phyloP scores from a whole-genome alignment of 2,797 vertebrate genomes.

The Picus viridis region DNA sequence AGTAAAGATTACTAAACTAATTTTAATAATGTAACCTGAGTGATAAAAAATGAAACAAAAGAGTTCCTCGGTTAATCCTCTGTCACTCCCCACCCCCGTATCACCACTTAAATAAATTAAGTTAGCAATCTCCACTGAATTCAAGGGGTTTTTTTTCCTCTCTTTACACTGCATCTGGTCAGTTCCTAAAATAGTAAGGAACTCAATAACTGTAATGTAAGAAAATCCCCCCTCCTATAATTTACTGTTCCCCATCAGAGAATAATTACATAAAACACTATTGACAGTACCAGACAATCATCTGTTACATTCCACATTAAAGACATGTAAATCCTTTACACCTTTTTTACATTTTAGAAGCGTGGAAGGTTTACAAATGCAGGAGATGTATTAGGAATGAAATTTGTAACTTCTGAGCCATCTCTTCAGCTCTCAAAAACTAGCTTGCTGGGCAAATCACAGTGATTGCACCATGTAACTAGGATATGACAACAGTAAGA shows the following conservation, averaged over 20 bases:
- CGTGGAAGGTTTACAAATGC: not conserved
- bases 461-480: not conserved
- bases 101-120: conserved; percentile 53
- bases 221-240: not conserved
- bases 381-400: not conserved
- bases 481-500: not conserved
- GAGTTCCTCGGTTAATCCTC: conserved; percentile 27
- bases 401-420: not conserved
- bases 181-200: conserved; percentile 42
- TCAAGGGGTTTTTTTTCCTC: not conserved
- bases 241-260: not conserved
- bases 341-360: not conserved
- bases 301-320: not conserved
- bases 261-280: conserved; percentile 10
- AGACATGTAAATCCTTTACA: not conserved
- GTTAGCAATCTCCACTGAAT: conserved; percentile 14
- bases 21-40: conserved; percentile 38
- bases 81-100: not conserved
- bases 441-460: not conserved
- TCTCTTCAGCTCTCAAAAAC: not conserved
- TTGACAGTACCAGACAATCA: not conserved
- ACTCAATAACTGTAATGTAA: conserved; percentile 25
- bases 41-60: not conserved
- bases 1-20: not conserved
- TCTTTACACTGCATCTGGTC: conserved; percentile 20